Base-by-base conservation (phyloP, 1,140 invertebrate species). In the Laupala kohalensis region DNA sequence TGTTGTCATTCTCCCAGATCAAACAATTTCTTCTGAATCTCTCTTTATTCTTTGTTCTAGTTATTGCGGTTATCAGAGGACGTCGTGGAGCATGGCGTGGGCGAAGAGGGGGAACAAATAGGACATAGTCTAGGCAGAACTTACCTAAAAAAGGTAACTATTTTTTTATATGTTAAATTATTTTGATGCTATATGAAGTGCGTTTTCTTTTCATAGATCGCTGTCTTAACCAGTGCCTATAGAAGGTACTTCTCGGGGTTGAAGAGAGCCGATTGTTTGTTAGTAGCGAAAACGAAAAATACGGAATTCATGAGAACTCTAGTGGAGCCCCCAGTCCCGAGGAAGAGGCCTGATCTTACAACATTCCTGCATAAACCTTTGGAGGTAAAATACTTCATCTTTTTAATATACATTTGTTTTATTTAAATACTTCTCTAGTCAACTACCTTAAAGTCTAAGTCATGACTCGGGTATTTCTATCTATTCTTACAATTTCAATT, bases 171-270 rank as follows among this genome's bases (percentile, higher is more conserved):
- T n/a, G n/a, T n/a, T n/a, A n/a, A n/a, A n/a, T n/a, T n/a, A n/a
- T n/a, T n/a, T n/a, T n/a, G n/a, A n/a, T n/a, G n/a, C n/a, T n/a
- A n/a, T n/a, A n/a, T n/a, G n/a, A n/a, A n/a, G n/a, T n/a, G n/a
- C n/a, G 0, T 65, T 6, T 30, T n/a, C 2, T 0, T 29, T 15
- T 72, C 71, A 67, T 72, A 78, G 77, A 74, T 90, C 69, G 84
- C 86, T 62, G 84, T 86, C 74, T 88, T 92, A 64, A 89, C 86
- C 74, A 85, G 86, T 12, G 86, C 89, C 27, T 93, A 93, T 78
- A 88, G 90, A 78, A 86, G 88, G 77, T 93, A 93, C 79, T 89
- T 91, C 77, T 86, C 90, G 74, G 92, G 92, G 62, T 84, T 93
- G 70, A 92, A 93, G 79, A 86, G 89, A 76, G 90, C 92, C 53